These are phyloP conservation scores for Pollenia amentaria DNA, from an alignment of 2,888 invertebrate genomes.

Conservation along the genomic window DNA sequence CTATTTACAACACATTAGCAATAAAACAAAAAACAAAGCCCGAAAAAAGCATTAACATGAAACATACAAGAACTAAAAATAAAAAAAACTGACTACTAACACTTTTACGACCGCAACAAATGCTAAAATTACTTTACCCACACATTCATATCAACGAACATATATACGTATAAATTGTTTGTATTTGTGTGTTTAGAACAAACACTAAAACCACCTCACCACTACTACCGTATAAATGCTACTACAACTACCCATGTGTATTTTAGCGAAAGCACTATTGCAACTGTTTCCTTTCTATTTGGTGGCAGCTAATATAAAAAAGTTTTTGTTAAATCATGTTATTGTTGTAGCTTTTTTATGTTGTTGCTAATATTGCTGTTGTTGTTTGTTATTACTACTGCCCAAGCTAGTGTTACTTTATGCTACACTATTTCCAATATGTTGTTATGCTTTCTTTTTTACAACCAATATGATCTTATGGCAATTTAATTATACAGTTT, in stretches of 20 bases:
- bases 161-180: background rate
- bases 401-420: constrained; percentile 1
- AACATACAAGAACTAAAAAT: constrained; percentile 33
- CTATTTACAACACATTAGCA: background rate
- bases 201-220: background rate
- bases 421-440: constrained; percentile 52
- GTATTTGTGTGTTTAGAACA: background rate
- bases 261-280: constrained; percentile 38
- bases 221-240: background rate
- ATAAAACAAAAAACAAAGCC: background rate
- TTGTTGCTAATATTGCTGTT: constrained; percentile 9
- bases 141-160: background rate
- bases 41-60: constrained; percentile 2
- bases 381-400: constrained; percentile 27
- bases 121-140: constrained; percentile 49
- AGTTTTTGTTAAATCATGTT: constrained; percentile 33
- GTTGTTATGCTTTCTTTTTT: background rate
- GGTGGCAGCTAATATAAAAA: constrained; percentile 58
- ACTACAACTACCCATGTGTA: constrained; percentile 13
- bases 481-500: background rate
- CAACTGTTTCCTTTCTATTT: constrained; percentile 27
- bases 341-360: constrained; percentile 4
- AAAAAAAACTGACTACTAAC: constrained; percentile 38
- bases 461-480: background rate
- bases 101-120: constrained; percentile 69